Evolutionary conservation across 2,797 vertebrate species (phyloP).

Genomic region (Bovichtus diacanthus): DNA sequence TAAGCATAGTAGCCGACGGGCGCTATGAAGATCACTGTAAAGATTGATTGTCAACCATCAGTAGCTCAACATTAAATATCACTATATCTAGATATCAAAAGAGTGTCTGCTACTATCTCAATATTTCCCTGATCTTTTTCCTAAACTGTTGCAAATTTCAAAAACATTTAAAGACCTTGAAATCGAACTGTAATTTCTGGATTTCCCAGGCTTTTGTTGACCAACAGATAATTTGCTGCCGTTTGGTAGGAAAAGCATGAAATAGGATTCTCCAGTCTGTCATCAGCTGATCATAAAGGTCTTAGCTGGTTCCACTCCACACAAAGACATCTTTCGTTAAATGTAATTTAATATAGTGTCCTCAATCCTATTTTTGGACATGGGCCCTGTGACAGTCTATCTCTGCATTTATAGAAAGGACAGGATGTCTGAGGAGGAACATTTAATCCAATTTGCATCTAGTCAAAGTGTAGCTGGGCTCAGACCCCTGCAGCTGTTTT

Average conservation of each 20-base stretch:
- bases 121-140: not conserved
- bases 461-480: not conserved
- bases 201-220: not conserved
- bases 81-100: not conserved
- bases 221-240: not conserved
- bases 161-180: not conserved
- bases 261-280: not conserved
- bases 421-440: conserved; percentile 35
- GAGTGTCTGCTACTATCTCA: not conserved
- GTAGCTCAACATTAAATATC: not conserved
- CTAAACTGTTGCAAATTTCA: not conserved
- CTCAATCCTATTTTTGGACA: conserved; percentile 49
- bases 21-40: not conserved
- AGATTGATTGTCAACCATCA: not conserved
- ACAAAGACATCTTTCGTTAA: conserved; percentile 57
- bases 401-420: conserved; percentile 32
- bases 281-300: conserved; percentile 9
- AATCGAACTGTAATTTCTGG: not conserved
- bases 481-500: conserved; percentile 27
- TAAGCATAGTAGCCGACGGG: too few relatives aligned
- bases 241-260: not conserved
- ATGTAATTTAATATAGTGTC: conserved; percentile 57
- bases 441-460: conserved; percentile 50
- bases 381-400: not conserved
- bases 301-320: conserved; percentile 5